Conservation (phyloP, 2,113 vertebrate genomes). For the Carlito syrichta region DNA sequence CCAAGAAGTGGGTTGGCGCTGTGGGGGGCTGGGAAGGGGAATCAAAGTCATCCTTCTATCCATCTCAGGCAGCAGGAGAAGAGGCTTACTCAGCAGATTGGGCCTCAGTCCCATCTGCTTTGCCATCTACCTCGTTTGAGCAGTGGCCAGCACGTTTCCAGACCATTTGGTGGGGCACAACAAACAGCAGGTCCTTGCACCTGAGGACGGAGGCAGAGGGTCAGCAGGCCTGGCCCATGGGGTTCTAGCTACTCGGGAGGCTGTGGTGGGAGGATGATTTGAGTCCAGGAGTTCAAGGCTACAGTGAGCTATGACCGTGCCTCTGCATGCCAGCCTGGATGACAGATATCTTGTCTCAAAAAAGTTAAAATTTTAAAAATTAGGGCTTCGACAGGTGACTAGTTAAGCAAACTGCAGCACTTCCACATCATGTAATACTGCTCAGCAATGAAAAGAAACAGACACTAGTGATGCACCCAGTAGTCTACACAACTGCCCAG, state of each 20-base stretch:
- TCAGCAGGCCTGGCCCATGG: too few relatives aligned
- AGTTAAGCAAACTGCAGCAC: fast-evolving
- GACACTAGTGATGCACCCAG: fast-evolving
- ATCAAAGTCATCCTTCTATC: not conserved
- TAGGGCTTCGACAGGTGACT: too few relatives aligned
- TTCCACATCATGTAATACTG: not conserved
- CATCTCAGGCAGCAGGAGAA: not conserved
- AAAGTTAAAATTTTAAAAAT: too few relatives aligned
- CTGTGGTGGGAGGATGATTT: too few relatives aligned
- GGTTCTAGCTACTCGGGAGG: too few relatives aligned
- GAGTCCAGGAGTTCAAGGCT: too few relatives aligned
- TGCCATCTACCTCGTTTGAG: slow-evolving; percentile 92
- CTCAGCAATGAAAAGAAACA: not conserved
- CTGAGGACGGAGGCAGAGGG: slow-evolving; percentile 72
- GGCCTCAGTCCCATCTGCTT: slow-evolving; percentile 89
- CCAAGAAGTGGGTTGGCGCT: not conserved
- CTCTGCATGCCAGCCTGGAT: too few relatives aligned
- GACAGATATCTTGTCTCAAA: too few relatives aligned
- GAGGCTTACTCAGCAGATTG: slow-evolving; percentile 86
- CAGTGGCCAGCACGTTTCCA: slow-evolving; percentile 89
- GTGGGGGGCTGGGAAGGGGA: not conserved
- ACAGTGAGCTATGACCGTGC: too few relatives aligned
- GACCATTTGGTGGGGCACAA: too few relatives aligned
- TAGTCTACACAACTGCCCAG: not conserved
- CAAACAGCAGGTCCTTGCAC: slow-evolving; percentile 90